These are phyloP conservation scores for Chloroclysta siterata DNA, from an alignment of 2,888 invertebrate genomes.

Conservation along the genomic window DNA sequence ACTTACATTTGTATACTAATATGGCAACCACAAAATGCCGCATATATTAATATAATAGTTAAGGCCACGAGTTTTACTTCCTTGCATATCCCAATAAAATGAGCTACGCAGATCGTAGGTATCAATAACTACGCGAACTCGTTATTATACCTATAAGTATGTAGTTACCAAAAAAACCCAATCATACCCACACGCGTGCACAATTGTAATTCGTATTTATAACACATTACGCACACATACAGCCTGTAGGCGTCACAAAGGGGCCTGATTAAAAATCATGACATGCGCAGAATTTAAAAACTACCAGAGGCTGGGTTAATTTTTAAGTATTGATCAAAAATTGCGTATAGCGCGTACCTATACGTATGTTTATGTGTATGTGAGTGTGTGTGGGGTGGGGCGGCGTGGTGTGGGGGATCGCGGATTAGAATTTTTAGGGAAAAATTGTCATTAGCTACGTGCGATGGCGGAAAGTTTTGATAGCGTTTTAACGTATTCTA, in stretches of 20 bases:
- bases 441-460: slow-evolving; percentile 75
- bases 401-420: slow-evolving; percentile 49
- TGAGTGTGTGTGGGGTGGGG: slow-evolving; percentile 37
- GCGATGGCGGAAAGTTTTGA: slow-evolving; percentile 28
- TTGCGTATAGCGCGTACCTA: slow-evolving; percentile 67
- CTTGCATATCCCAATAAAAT: neutral
- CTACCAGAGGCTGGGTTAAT: slow-evolving; percentile 83
- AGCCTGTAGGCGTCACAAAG: slow-evolving; percentile 70
- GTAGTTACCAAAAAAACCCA: slow-evolving; percentile 48
- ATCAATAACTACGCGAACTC: slow-evolving; percentile 22
- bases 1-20: too few relatives aligned
- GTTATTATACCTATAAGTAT: slow-evolving; percentile 37
- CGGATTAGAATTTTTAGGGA: slow-evolving; percentile 78
- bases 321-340: slow-evolving; percentile 86
- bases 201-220: slow-evolving; percentile 45
- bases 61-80: neutral
- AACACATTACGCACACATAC: slow-evolving; percentile 41
- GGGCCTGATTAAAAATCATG: slow-evolving; percentile 83
- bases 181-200: slow-evolving; percentile 44
- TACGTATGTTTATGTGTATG: slow-evolving; percentile 14
- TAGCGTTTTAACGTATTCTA: slow-evolving; percentile 6
- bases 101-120: neutral
- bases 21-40: too few relatives aligned
- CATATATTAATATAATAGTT: too few relatives aligned
- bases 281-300: slow-evolving; percentile 85